These are phyloP conservation scores for Phoxinus phoxinus DNA, from an alignment of 2,113 vertebrate genomes.

Conservation along the genomic window DNA sequence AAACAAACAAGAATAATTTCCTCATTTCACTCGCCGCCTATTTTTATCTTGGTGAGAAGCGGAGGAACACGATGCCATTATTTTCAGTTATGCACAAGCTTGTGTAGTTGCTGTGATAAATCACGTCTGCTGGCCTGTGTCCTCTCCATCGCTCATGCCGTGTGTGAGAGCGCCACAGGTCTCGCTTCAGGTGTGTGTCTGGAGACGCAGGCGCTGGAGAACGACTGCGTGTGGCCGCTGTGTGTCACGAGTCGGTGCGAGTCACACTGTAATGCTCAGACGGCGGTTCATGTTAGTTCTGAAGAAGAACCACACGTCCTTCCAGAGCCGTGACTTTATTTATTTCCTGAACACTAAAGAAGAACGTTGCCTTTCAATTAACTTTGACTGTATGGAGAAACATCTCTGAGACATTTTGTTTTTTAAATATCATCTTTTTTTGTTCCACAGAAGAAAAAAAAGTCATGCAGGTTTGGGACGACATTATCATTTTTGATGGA, in stretches of 20 bases:
- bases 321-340: not conserved
- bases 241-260: not conserved
- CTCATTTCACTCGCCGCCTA: not conserved
- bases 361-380: not conserved
- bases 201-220: slow-evolving; percentile 27
- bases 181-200: not conserved
- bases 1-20: not conserved
- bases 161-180: slow-evolving; percentile 12
- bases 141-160: not conserved
- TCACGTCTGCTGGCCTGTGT: slow-evolving; percentile 21
- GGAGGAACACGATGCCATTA: slow-evolving; percentile 1
- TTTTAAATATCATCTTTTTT: not conserved
- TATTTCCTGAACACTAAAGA: not conserved
- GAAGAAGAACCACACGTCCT: too few relatives aligned
- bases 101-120: slow-evolving; percentile 38
- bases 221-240: not conserved
- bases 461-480: not conserved
- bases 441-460: not conserved
- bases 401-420: not conserved
- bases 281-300: too few relatives aligned
- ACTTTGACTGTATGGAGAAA: not conserved
- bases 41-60: slow-evolving; percentile 8
- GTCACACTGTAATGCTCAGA: too few relatives aligned
- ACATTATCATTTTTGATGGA: not conserved
- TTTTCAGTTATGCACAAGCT: slow-evolving; percentile 46